Percentiles rank a stretch among this genome's conserved stretches.
phyloP scores from a whole-genome alignment of 2,113 vertebrate species.

The Pontoporia blainvillei region DNA sequence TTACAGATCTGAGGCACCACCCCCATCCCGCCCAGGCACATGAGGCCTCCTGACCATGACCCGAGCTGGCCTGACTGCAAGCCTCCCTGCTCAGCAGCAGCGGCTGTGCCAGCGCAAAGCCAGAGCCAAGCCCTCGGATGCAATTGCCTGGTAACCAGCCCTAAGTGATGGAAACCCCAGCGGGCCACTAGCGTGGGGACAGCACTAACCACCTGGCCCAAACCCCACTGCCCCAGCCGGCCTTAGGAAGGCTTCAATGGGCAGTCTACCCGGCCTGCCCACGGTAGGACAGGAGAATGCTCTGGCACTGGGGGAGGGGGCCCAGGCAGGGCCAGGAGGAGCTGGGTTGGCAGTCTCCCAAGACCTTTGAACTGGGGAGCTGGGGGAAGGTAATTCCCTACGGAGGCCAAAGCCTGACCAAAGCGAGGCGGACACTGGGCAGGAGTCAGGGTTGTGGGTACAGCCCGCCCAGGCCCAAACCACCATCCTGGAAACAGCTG shows the following conservation, averaged over 20 bases:
- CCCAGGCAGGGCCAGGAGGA: neutral
- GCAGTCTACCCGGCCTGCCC: neutral
- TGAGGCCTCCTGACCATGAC: neutral
- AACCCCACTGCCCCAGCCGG: neutral
- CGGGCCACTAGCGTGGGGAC: conserved; percentile 35
- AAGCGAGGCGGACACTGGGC: neutral
- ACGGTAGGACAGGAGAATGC: neutral
- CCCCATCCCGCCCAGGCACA: neutral
- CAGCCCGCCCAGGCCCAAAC: neutral
- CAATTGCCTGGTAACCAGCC: conserved; percentile 58
- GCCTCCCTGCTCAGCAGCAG: neutral
- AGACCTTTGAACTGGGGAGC: conserved; percentile 1
- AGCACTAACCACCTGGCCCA: conserved; percentile 28
- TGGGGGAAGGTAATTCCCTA: neutral
- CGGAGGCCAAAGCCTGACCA: neutral
- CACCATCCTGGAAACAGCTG: conserved; percentile 30
- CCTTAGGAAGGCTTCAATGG: neutral
- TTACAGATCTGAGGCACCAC: neutral
- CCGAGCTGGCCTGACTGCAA: neutral
- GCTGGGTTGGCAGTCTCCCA: neutral
- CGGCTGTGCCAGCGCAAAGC: neutral
- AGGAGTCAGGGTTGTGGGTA: neutral
- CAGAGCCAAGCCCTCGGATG: neutral
- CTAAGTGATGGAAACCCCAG: conserved; percentile 60
- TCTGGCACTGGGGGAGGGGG: neutral